Evolutionary conservation across 2,888 invertebrate genomes (phyloP).

Genomic region (Tridacna crocea): DNA sequence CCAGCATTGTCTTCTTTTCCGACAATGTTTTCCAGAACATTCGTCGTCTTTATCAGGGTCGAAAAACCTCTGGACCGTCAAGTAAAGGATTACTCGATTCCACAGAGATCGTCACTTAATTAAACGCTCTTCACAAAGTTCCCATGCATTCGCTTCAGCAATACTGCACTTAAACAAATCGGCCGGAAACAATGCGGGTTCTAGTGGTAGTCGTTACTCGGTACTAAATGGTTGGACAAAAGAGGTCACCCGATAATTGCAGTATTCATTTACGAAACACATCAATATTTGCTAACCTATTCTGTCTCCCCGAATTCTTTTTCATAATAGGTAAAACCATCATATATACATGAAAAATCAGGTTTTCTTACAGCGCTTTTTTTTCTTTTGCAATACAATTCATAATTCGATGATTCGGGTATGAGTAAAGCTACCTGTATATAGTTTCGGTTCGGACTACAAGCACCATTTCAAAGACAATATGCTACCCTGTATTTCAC

Average conservation of each 20-base stretch:
- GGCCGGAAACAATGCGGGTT: neutral
- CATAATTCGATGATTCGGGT: no score
- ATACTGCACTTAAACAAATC: neutral
- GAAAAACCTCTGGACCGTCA: no score
- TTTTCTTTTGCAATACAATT: no score
- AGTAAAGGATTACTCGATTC: neutral
- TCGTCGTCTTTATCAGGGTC: neutral
- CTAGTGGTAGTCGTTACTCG: neutral
- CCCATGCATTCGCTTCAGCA: neutral
- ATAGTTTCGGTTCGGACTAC: no score
- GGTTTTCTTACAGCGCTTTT: no score
- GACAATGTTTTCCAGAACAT: neutral
- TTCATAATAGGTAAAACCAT: no score
- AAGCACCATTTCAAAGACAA: no score
- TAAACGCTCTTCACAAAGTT: neutral
- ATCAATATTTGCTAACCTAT: neutral
- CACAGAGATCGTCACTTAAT: neutral
- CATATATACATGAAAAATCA: no score
- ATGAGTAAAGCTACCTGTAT: no score
- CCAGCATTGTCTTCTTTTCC: neutral
- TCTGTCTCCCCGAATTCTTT: no score
- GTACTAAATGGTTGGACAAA: neutral
- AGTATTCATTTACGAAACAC: neutral
- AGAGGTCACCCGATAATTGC: constrained; percentile 9
- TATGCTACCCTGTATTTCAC: no score